These are phyloP conservation scores for Lutra lutra DNA, from an alignment of 2,797 vertebrate genomes.

Conservation along the genomic window DNA sequence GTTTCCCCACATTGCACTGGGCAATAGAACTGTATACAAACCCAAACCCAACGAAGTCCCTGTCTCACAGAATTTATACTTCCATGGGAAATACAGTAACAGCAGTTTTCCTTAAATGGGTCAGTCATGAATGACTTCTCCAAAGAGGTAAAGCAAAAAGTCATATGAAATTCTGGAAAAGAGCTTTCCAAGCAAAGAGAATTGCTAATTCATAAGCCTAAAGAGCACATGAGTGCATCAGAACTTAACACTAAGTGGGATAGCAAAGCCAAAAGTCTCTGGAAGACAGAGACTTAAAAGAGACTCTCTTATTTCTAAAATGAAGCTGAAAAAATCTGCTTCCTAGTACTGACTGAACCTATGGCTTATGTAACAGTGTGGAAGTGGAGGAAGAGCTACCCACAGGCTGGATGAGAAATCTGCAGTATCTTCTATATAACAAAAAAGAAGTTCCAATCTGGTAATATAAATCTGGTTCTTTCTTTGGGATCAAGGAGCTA, in stretches of 20 bases:
- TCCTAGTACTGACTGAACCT: not conserved
- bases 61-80: not conserved
- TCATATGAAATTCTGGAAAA: not conserved
- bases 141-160: not conserved
- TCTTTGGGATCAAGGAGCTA: not conserved
- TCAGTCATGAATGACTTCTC: not conserved
- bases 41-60: not conserved
- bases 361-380: not conserved
- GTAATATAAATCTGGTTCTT: not conserved
- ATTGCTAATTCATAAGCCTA: not conserved
- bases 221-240: not conserved
- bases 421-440: not conserved
- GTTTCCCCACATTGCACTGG: not conserved
- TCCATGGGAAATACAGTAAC: not conserved
- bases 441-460: not conserved
- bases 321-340: not conserved
- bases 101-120: not conserved
- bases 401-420: not conserved
- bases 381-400: not conserved
- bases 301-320: not conserved
- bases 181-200: not conserved
- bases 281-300: not conserved
- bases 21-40: not conserved
- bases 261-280: not conserved
- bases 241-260: not conserved